Evolutionary conservation across 1,140 invertebrate genomes (phyloP), one percentile per base, ranked within the genome.

Genomic region (Drosophila sulfurigaster): DNA sequence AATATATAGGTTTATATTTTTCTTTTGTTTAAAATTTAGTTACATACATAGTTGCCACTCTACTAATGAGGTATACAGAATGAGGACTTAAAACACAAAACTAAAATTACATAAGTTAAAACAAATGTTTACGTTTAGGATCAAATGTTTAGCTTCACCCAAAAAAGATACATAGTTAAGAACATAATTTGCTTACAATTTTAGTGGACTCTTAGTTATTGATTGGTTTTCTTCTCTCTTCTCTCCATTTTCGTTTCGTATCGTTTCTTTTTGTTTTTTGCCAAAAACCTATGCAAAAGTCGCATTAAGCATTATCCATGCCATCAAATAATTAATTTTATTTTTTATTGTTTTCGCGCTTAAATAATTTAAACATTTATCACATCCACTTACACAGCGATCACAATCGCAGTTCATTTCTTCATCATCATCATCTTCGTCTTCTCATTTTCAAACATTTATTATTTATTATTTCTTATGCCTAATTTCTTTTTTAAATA

Each of bases 361-460:
- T 86, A 91, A 83, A 86, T 86, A 91, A 81, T 90, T 83, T 86
- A 91, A 90, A 91, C 90, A 91, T 91, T 91, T 91, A 91, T 91
- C 90, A 91, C 90, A 91, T 91, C 86, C 86, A 91, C 86, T 87
- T 91, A 90, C 80, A 90, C 86, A 81, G 85, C 89, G 89, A 80
- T 81, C 79, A 89, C 79, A 89, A 91, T 87, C 73, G 82, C 79
- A 79, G 75, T 75, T 79, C 78, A 54, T 57, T 81, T 82, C 56
- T 52, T 10, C 35, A 10, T 20, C 3, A 3, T 25, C 20, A 20
- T 20, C 20, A 20, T 25, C 3, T 25, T 38, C 45, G 13, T 38
- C 63, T 52, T 52, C 49, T 67, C 52, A 15, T 32, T 49, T 54
- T 78, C 30, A 54, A 69, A 75, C 62, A 59, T 62, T 41, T 46